phyloP scores from a whole-genome alignment of 2,888 invertebrate species.

The Ommatoiulus sabulosus region DNA sequence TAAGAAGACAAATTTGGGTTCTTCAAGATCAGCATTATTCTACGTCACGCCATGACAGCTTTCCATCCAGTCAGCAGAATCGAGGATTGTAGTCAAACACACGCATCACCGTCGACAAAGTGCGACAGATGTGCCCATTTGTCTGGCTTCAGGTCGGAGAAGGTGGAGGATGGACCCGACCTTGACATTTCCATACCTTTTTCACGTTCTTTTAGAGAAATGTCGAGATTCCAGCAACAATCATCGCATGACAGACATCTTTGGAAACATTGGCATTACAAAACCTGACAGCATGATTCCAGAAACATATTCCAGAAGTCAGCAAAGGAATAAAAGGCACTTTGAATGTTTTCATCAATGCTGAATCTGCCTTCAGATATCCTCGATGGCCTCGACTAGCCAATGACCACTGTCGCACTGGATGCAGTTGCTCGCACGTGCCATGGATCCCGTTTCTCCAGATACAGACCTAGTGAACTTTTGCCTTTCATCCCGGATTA shows the following conservation, averaged over 20 bases:
- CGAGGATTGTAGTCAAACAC: background rate
- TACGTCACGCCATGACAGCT: conserved; percentile 35
- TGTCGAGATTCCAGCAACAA: too few relatives aligned
- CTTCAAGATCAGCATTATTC: conserved; percentile 3
- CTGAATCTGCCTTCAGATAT: too few relatives aligned
- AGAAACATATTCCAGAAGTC: background rate
- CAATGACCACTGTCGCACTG: background rate
- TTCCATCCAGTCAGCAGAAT: conserved; percentile 45
- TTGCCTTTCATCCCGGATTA: conserved; percentile 28
- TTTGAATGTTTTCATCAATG: too few relatives aligned
- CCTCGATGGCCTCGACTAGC: background rate
- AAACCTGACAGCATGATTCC: background rate
- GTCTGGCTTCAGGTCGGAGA: background rate
- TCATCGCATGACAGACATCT: too few relatives aligned
- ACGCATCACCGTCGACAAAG: background rate
- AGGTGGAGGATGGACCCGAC: background rate
- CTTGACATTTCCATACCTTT: background rate
- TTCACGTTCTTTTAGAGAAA: background rate
- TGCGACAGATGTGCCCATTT: background rate
- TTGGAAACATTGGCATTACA: too few relatives aligned
- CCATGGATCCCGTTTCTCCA: background rate
- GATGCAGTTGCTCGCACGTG: background rate
- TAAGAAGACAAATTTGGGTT: conserved; percentile 3
- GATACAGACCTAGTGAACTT: background rate
- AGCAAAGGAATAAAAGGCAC: background rate